phyloP scores from a whole-genome alignment of 2,888 invertebrate genomes.

The Andrena dorsata region DNA sequence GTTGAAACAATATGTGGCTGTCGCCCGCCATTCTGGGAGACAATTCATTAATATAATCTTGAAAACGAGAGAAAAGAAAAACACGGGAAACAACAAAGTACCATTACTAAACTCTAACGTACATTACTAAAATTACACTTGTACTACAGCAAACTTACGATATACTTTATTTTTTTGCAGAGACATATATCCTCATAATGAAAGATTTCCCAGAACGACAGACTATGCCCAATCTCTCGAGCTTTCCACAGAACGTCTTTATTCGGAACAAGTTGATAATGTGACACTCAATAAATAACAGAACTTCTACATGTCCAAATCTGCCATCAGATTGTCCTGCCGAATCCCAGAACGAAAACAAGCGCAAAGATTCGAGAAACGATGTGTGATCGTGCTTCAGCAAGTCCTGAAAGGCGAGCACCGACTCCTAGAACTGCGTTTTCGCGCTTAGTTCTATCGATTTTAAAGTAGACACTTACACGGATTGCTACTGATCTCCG shows the following conservation, averaged over 20 bases:
- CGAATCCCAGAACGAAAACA: conserved; percentile 67
- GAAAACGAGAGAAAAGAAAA: background rate
- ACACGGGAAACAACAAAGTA: background rate
- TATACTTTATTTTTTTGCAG: background rate
- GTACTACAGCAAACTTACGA: background rate
- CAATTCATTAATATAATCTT: conserved; percentile 27
- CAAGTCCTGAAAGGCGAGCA: conserved; percentile 13
- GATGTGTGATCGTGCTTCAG: conserved; percentile 19
- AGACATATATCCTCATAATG: conserved; percentile 7
- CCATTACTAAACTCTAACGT: background rate
- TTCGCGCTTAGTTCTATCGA: conserved; percentile 6
- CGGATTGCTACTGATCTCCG: conserved; percentile 29
- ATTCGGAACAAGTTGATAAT: conserved; percentile 82
- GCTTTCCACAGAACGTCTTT: conserved; percentile 82
- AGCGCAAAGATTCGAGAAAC: conserved; percentile 29
- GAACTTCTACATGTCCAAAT: conserved; percentile 83
- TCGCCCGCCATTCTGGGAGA: conserved; percentile 77
- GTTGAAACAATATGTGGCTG: conserved; percentile 85
- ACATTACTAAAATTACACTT: background rate
- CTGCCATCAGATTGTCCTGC: conserved; percentile 77
- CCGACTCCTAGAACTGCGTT: conserved; percentile 4
- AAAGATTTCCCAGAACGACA: conserved; percentile 76
- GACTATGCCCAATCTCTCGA: conserved; percentile 80
- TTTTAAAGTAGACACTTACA: conserved; percentile 17
- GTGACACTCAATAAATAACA: conserved; percentile 84